Evolutionary conservation across 2,113 vertebrate genomes (phyloP).

Genomic region (Chlamydotis undulata): DNA sequence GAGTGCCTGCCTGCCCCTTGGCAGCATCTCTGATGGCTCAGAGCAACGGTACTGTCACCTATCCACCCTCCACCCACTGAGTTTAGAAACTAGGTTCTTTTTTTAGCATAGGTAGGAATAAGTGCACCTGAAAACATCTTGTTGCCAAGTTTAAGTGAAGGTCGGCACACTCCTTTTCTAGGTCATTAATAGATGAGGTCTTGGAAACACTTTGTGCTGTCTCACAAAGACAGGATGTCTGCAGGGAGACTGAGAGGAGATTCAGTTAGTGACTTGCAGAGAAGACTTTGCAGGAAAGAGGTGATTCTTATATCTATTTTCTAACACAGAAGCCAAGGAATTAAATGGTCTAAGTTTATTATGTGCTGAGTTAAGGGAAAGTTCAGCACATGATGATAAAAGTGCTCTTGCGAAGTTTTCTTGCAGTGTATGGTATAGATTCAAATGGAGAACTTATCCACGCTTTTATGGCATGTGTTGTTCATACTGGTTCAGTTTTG

Average conservation of each 20-base stretch:
- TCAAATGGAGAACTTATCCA: background rate
- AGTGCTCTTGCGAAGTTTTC: background rate
- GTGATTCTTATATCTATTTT: conserved; percentile 19
- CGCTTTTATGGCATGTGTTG: background rate
- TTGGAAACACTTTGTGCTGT: background rate
- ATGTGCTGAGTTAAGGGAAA: background rate
- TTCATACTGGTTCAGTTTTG: background rate
- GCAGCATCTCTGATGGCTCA: background rate
- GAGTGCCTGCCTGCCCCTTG: fast-evolving
- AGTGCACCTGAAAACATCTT: background rate
- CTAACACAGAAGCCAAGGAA: background rate
- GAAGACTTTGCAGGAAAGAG: background rate
- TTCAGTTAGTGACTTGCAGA: background rate
- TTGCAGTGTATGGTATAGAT: background rate
- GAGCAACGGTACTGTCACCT: background rate
- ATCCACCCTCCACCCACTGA: conserved; percentile 7
- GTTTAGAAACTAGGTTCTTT: conserved; percentile 28
- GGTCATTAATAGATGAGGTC: background rate
- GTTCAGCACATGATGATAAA: background rate
- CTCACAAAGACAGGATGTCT: conserved; percentile 36
- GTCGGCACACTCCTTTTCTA: background rate
- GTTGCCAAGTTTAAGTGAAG: background rate
- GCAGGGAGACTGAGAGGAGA: background rate
- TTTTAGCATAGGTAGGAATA: background rate
- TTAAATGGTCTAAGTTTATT: background rate